Percentiles rank a stretch among this genome's conserved stretches.
These are phyloP conservation scores for Ormyrus pomaceus DNA, from an alignment of 2,888 invertebrate genomes.

Conservation along the genomic window DNA sequence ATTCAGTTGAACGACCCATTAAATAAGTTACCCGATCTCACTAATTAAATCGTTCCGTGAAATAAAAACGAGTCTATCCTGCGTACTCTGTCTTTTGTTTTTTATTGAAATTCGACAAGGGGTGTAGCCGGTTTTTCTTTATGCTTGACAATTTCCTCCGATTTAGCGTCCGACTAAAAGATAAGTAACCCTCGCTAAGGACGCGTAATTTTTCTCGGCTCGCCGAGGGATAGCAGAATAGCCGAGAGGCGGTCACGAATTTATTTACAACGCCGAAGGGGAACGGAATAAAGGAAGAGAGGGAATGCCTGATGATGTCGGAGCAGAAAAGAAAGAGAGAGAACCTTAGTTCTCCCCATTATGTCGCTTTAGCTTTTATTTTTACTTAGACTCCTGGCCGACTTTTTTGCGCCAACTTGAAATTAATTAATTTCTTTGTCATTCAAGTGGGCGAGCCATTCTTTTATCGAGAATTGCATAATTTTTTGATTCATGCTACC, in stretches of 20 bases:
- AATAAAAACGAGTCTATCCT: not conserved
- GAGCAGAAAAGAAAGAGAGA: too few species aligned
- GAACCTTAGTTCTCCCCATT: too few species aligned
- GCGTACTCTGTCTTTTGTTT: not conserved
- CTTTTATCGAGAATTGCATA: too few species aligned
- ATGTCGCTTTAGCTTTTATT: too few species aligned
- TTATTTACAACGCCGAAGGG: constrained; percentile 18
- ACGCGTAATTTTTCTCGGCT: constrained; percentile 10
- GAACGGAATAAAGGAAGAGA: constrained; percentile 16
- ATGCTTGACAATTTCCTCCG: not conserved
- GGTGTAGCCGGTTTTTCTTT: not conserved
- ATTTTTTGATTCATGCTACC: too few species aligned
- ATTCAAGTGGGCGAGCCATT: too few species aligned
- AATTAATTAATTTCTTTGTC: too few species aligned
- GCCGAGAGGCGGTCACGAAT: not conserved
- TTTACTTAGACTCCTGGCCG: too few species aligned
- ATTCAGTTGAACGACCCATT: too few species aligned
- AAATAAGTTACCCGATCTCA: not conserved
- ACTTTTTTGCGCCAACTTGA: too few species aligned
- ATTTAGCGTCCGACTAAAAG: not conserved
- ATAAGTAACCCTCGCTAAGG: constrained; percentile 27
- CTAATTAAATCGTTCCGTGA: constrained; percentile 3
- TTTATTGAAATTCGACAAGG: not conserved
- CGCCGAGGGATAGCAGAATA: not conserved
- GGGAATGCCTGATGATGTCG: constrained; percentile 13